Evolutionary conservation across 1,140 invertebrate species (phyloP).

Genomic region (Tachypleus tridentatus): DNA sequence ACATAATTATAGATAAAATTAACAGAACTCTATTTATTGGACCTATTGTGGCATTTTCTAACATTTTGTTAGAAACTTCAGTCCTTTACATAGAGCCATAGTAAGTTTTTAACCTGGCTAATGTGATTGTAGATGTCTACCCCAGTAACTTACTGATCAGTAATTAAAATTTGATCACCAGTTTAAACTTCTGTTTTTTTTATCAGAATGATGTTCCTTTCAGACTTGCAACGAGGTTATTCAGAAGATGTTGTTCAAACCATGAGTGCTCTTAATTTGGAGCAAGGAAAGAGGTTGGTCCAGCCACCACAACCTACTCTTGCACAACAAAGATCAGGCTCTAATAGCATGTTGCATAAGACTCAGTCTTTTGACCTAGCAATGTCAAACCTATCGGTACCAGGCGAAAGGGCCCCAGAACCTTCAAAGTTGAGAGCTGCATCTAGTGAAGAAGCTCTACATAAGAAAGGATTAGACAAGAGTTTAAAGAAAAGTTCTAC

Average conservation of each 20-base stretch:
- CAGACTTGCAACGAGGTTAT: conserved; percentile 69
- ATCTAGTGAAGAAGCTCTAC: conserved; percentile 47
- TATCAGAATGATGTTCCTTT: neutral
- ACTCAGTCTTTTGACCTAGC: conserved; percentile 33
- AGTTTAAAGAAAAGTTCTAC: conserved; percentile 42
- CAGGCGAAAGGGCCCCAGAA: conserved; percentile 22
- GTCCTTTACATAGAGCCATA: too few relatives aligned
- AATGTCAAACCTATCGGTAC: conserved; percentile 10
- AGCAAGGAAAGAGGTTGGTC: conserved; percentile 1
- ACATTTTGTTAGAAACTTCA: too few relatives aligned
- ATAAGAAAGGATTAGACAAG: conserved; percentile 12
- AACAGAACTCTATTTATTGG: too few relatives aligned
- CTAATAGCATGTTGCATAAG: conserved; percentile 42
- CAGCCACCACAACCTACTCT: conserved; percentile 18
- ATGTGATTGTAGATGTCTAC: too few relatives aligned
- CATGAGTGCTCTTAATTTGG: conserved; percentile 2
- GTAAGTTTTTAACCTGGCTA: too few relatives aligned
- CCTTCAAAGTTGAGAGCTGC: conserved; percentile 49
- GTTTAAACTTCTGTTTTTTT: conserved; percentile 4
- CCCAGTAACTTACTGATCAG: neutral
- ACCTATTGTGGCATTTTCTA: too few relatives aligned
- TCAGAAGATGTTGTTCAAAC: conserved; percentile 60
- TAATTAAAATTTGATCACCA: conserved; percentile 10
- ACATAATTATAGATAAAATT: too few relatives aligned
- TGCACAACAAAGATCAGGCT: conserved; percentile 9